Evolutionary conservation across 2,113 vertebrate genomes (phyloP), one percentile per base, ranked within the genome.

Genomic region (Taurulus bubalis): DNA sequence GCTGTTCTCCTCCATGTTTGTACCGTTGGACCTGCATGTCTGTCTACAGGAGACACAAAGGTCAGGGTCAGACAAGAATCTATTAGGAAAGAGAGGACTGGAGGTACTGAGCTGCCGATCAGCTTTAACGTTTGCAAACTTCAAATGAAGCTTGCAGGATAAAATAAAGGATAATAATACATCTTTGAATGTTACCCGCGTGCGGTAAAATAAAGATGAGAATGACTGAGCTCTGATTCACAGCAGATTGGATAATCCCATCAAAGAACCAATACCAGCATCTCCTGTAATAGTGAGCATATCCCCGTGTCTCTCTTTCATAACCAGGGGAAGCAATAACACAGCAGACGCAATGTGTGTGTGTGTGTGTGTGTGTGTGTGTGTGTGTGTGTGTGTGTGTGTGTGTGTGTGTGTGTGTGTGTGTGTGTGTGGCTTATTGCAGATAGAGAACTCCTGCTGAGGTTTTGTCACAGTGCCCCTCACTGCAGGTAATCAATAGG

Each of bases 401-500:
- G 64, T 84, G 89, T 64, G 77, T 12, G 80, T 81, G 40, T 69
- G 77, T 85, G 80, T 59, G 64, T 84, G 89, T n/a, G n/a, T n/a
- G 30, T 81, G 40, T 69, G 77, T 85, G 80, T 59, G 64, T 84
- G 89, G 86, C 55, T 84, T 71, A 83, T 73, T 88, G 71, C 83
- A 87, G 89, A 92, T 87, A 82, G 87, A 91, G 89, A 79, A 80
- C 87, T 86, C 90, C 76, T 85, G 89, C 91, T 84, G 85, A 91
- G 87, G 82, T 81, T 91, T 90, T 88, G 91, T 90, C 89, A 90
- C 77, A 70, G 85, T 81, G 83, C 64, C 72, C 71, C 70, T 79
- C 82, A 76, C 75, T 87, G 87, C 66, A 82, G 90, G 86, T 90
- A 92, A 94, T 93, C 93, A 91, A 92, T 93, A 90, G 79, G 79